Conservation (phyloP, 2,113 vertebrate genomes). For the Agapornis roseicollis region DNA sequence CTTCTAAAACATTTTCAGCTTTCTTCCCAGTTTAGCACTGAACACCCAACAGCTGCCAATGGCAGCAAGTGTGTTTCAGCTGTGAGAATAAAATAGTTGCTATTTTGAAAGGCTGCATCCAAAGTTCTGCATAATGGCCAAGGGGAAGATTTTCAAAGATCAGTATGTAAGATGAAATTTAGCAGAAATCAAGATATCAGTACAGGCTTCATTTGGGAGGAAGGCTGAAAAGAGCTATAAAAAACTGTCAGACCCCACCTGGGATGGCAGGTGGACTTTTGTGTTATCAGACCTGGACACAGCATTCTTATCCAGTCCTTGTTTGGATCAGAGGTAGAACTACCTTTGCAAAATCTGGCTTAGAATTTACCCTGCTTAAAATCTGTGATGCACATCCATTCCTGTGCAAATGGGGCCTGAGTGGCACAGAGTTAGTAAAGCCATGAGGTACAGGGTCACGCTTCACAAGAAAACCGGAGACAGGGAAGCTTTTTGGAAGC, state of each 20-base stretch:
- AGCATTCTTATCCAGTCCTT: too few species aligned
- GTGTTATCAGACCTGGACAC: too few species aligned
- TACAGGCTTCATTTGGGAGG: not conserved
- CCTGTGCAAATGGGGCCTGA: rapidly evolving
- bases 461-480: not conserved
- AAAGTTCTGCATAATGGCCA: not conserved
- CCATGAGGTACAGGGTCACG: not conserved
- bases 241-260: not conserved
- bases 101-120: not conserved
- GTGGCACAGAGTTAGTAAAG: not conserved
- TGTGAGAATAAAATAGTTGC: not conserved
- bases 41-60: not conserved
- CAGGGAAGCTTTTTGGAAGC: not conserved
- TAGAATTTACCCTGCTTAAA: too few species aligned
- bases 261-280: too few species aligned
- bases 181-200: not conserved
- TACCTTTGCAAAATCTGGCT: too few species aligned
- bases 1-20: not conserved
- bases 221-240: not conserved
- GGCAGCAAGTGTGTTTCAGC: not conserved
- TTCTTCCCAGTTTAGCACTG: not conserved
- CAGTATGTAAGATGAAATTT: not conserved
- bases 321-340: too few species aligned
- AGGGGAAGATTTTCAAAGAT: not conserved
- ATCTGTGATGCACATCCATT: not conserved